These are phyloP conservation scores for Andrena bicolor DNA, from an alignment of 2,888 invertebrate genomes.

Conservation along the genomic window DNA sequence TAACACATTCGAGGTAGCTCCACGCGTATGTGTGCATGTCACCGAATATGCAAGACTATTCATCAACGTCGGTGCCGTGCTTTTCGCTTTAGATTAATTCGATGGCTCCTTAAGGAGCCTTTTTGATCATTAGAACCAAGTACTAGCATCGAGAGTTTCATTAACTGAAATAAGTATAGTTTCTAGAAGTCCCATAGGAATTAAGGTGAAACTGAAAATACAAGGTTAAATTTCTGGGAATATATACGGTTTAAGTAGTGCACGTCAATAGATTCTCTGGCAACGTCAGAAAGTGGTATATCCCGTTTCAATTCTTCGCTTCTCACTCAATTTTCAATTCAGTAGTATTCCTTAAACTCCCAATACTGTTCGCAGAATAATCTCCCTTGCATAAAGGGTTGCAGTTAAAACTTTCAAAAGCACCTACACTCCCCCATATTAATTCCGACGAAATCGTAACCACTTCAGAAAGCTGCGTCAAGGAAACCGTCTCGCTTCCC, in stretches of 20 bases:
- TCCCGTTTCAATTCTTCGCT: neutral
- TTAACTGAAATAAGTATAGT: neutral
- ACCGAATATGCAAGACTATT: conserved; percentile 40
- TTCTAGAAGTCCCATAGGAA: neutral
- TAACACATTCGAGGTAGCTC: conserved; percentile 47
- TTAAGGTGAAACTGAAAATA: too few relatives aligned
- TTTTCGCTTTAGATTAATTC: conserved; percentile 39
- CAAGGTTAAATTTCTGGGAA: too few relatives aligned
- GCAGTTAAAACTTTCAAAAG: conserved; percentile 23
- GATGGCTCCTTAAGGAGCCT: conserved; percentile 8
- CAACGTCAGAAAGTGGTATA: neutral
- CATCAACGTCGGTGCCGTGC: conserved; percentile 45
- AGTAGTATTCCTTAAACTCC: too few relatives aligned
- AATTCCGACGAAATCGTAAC: conserved; percentile 31
- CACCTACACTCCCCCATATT: conserved; percentile 21
- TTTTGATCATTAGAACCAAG: conserved; percentile 17
- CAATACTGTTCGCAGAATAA: conserved; percentile 13
- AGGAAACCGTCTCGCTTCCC: neutral
- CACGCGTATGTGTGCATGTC: conserved; percentile 24
- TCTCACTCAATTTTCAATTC: neutral
- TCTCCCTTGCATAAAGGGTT: neutral
- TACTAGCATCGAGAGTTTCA: too few relatives aligned
- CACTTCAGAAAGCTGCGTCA: neutral
- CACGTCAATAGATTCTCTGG: conserved; percentile 3
- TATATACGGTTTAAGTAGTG: neutral